Evolutionary conservation across 2,888 invertebrate species (phyloP), one percentile per base, ranked within the genome.

Genomic region (Phanerotoma sp.): DNA sequence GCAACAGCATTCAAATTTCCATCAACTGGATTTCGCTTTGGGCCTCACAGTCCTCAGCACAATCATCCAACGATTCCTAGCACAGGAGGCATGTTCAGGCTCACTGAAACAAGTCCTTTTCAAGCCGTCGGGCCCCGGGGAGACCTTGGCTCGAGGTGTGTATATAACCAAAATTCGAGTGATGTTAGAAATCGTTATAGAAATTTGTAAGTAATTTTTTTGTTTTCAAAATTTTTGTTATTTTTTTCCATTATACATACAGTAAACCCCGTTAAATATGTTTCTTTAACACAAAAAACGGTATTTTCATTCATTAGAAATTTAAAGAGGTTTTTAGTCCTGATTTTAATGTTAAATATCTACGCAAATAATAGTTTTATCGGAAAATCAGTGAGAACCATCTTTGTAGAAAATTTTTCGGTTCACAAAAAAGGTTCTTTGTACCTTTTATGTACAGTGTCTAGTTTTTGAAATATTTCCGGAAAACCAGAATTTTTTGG

Each of bases 91-190:
- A 75, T 77, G 58, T 77, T 77, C 66, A 75, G 77, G 71, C 68
- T 75, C 48, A 68, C 77, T 33, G 77, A 77, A 59, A 73, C 73
- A 30, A 77, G 77, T 56, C 77, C 77, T 44, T 77, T 77, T 42
- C 77, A 77, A 52, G 77, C 77, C 11, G 76, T 77, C 33, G 77
- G 77, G 41, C 74, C 76, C 5, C 64, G 77, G 15, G 77, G 75
- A 54, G 77, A 77, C 58, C 67, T 77, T 20, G 74, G 75, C 44
- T 74, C 77, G 18, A 74, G 77, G 77, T 75, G 60, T 50, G 64
- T 62, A 28, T 28, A 13, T 7, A n/a, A n/a, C n/a, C 46, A 13
- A 49, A 9, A 13, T 38, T 38, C 20, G 21, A 47, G 13, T 35
- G 21, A 47, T 32, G 20, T 40, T 50, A 40, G 22, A 50, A 20